Base-by-base conservation (phyloP, 2,888 invertebrate species). In the Pristionchus entomophagus region DNA sequence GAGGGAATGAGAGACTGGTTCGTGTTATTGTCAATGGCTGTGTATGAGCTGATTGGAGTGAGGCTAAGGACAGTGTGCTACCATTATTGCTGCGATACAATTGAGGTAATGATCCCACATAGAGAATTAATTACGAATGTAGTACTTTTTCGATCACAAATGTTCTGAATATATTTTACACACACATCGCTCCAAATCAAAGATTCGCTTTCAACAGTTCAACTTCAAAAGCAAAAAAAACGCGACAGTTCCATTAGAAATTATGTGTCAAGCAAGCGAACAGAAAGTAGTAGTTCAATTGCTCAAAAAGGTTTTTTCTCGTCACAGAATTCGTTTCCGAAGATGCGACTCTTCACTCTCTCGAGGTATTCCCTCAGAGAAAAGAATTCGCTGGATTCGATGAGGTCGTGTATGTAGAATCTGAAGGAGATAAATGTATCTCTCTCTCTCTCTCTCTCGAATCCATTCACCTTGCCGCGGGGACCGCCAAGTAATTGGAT, bases 241-340 rank as follows among this genome's bases (percentile, higher is more conserved):
- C 22, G 35, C 65, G 0, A 22, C 65, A 0, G 65, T 38, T 69
- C 65, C 65, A 0, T 1, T 69, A 3, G 22, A 35, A 5, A 69
- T 38, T 22, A 22, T 69, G 10, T 69, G 38, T 8, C 38, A 38
- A 17, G 38, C 38, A 38, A 22, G 35, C 65, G 22, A 35, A 69
- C 65, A 69, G 65, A 35, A 69, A 38, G 65, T 69, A 6, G 29
- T 5, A 6, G 14, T 62, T 3, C 3, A 62, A 32, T 29, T 10
- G 3, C 32, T 32, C 35, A 10, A 4, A 32, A 32, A 45, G n/a
- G 38, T 73, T 45, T 26, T 45, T 26, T 73, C 38, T 69, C 45
- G 73, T 73, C 73, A 26, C 45, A 32, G 41, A 80, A 80, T 80
- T 51, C 78, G 17, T 51, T 49, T 80, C 78, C 78, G 78, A 51